Base-by-base conservation (phyloP, 2,888 invertebrate genomes). In the Spilarctia lutea region DNA sequence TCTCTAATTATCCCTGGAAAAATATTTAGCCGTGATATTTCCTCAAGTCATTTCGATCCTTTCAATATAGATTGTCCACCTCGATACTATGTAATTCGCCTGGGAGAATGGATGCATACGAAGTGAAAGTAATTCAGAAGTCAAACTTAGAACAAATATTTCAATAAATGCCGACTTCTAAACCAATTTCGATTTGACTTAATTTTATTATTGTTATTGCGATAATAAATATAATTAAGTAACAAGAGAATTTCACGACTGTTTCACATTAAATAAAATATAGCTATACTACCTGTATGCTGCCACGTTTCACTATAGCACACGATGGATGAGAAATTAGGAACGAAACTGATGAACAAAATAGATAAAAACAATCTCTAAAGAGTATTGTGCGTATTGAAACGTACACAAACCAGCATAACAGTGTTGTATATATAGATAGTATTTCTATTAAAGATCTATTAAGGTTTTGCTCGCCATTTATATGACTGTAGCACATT, bases 41-140 rank as follows among this genome's bases (percentile, higher is more conserved):
- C 27, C n/a, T 42, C 77, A 75, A 78, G 78, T 67, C 69, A 52
- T 69, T 74, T 60, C 85, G 83, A 83, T 83, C 66, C 65, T 69
- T 72, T 60, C 85, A 85, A 83, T 83, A 39, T 72, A 65, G 30
- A 33, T 73, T 83, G 70, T 69, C 48, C 71, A 65, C 75, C 77
- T 79, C 80, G 79, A 80, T 80, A 67, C 70, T 73, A 73, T 13
- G 74, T 69, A 77, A 79, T 79, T 77, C 71, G 76, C 68, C 72
- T 68, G 39, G 63, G 56, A 48, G 27, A 67, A 68, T 48, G 33
- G 63, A 60, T 73, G 73, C 65, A 68, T 39, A 74, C 68, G 45
- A 68, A 67, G 3, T 18, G 45, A 42, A 13, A 33, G n/a, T 3
- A n/a, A 65, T 1, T 13, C n/a, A 71, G 11, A 30, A 27, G 66